Base-by-base conservation (phyloP, 2,888 invertebrate species). In the Dione juno region DNA sequence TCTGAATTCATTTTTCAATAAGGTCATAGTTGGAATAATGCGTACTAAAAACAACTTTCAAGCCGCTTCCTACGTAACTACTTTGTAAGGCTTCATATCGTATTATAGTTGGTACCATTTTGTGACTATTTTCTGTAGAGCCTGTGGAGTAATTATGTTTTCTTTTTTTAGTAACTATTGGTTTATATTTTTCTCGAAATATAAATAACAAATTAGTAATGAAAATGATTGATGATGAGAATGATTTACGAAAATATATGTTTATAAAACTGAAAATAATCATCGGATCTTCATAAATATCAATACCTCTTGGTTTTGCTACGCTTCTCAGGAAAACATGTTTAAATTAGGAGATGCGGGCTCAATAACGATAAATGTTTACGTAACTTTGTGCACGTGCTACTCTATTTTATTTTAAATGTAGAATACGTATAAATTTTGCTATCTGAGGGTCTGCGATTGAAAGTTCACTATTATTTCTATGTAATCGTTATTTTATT, bases 21-120 rank as follows among this genome's bases (percentile, higher is more conserved):
- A 59, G 9, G 3, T 40, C 19, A 59, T 59, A 19, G 21, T 59
- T 21, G 16, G 19, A 59, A 61, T 50, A 48, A 19, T 14, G 50
- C 13, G 45, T 16, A 28, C 37, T 65, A 50, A 50, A 50, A 58
- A 67, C 70, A 74, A 74, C 66, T 74, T 71, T 72, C 74, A 72
- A 72, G 70, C 54, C 63, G 66, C 72, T 74, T 72, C 75, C 74
- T 74, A 79, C 77, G 78, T 78, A 77, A 79, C 66, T 66, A 73
- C 75, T 78, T 64, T 74, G 74, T 84, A 84, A 64, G 86, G 84
- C 80, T 86, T 88, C 85, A 72, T 80, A 73, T 75, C 21, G 19
- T 28, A 28, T n/a, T 61, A 45, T 59, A 45, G 28, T 45, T 16
- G 48, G 37, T 48, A 45, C 28, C 45, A 61, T 61, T 61, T 61